These are phyloP conservation scores for Channa striata DNA, from an alignment of 2,797 vertebrate species.

Conservation along the genomic window DNA sequence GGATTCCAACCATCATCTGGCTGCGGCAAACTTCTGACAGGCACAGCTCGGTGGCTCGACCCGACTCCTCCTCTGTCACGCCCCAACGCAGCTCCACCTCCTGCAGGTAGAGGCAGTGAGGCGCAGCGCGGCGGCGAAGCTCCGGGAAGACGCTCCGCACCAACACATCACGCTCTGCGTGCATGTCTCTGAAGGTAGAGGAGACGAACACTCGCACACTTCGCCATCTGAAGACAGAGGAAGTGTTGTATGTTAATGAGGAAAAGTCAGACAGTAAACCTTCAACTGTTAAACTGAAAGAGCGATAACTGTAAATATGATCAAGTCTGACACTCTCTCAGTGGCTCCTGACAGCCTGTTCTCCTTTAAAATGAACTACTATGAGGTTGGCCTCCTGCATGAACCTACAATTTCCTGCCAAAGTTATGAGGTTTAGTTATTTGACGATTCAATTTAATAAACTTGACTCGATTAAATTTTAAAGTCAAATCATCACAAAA, in stretches of 20 bases:
- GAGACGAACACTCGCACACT: conserved; percentile 90
- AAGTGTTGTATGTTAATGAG: neutral
- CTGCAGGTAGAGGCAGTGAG: conserved; percentile 84
- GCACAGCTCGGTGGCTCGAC: conserved; percentile 86
- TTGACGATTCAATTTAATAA: too few species aligned
- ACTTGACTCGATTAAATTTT: too few species aligned
- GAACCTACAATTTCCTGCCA: too few species aligned
- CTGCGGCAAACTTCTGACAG: conserved; percentile 89
- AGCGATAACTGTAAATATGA: neutral
- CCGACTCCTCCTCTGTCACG: conserved; percentile 89
- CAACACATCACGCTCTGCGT: conserved; percentile 89
- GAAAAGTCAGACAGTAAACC: neutral
- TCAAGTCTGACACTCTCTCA: too few species aligned
- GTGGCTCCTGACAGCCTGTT: too few species aligned
- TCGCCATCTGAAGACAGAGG: conserved; percentile 82
- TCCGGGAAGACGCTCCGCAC: conserved; percentile 88
- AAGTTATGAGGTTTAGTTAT: too few species aligned
- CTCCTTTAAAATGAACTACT: too few species aligned
- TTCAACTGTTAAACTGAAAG: neutral
- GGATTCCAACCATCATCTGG: conserved; percentile 88
- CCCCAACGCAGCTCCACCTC: conserved; percentile 94
- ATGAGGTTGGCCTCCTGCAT: too few species aligned
- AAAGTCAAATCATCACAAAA: too few species aligned
- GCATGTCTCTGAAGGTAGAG: conserved; percentile 95
- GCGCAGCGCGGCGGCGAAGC: conserved; percentile 83